These are phyloP conservation scores for Argya squamiceps DNA, from an alignment of 2,797 vertebrate genomes.

Conservation along the genomic window DNA sequence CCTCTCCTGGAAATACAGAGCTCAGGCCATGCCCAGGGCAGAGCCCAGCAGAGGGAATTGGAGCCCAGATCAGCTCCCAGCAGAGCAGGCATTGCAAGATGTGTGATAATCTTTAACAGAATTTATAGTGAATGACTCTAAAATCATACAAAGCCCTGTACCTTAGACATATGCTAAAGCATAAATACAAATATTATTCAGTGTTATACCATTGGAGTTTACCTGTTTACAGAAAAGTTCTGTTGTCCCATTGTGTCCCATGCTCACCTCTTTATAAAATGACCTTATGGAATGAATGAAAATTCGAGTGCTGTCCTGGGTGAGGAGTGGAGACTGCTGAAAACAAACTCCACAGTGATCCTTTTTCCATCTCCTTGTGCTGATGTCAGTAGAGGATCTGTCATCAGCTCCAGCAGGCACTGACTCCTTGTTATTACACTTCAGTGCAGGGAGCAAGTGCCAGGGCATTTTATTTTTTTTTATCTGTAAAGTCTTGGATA, in stretches of 20 bases:
- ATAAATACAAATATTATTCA: neutral
- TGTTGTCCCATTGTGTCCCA: neutral
- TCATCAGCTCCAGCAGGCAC: neutral
- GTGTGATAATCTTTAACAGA: neutral
- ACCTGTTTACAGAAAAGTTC: neutral
- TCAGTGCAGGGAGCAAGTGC: neutral
- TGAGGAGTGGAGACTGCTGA: neutral
- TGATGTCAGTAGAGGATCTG: neutral
- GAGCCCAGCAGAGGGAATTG: fast-evolving
- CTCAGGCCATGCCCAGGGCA: neutral
- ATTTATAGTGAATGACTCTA: neutral
- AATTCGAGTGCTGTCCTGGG: fast-evolving
- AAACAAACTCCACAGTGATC: neutral
- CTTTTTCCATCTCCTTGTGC: neutral
- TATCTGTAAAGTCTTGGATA: neutral
- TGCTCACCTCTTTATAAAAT: neutral
- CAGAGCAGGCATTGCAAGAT: neutral
- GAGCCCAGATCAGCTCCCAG: neutral
- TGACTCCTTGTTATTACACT: neutral
- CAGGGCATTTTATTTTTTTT: neutral
- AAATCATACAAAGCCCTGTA: neutral
- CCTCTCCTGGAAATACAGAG: no score
- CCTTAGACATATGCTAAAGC: neutral
- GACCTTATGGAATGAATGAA: neutral
- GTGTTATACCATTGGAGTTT: neutral